phyloP scores from a whole-genome alignment of 2,797 vertebrate genomes.

The Ispidina lecontei region DNA sequence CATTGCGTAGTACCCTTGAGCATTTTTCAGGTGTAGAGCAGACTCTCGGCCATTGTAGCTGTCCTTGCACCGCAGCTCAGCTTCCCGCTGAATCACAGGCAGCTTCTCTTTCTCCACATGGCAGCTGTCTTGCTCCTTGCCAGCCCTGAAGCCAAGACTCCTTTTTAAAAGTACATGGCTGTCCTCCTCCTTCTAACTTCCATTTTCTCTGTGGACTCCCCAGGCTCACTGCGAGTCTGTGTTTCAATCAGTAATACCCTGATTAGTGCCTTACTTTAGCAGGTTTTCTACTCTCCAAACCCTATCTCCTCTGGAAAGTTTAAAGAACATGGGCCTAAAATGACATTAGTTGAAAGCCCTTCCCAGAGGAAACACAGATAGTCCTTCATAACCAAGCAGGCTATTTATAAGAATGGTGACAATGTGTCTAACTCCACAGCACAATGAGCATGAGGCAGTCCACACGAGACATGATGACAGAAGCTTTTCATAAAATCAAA shows the following conservation, averaged over 20 bases:
- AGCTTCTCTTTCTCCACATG: background rate
- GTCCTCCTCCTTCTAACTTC: background rate
- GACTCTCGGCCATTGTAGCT: background rate
- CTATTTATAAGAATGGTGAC: conserved; percentile 61
- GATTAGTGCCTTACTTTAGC: background rate
- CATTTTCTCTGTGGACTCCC: background rate
- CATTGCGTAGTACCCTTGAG: background rate
- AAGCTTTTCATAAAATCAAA: conserved; percentile 34
- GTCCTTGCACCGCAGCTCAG: background rate
- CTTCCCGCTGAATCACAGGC: background rate
- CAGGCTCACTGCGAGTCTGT: background rate
- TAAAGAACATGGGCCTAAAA: conserved; percentile 16
- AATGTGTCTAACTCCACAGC: conserved; percentile 15
- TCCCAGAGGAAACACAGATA: background rate
- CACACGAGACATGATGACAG: background rate
- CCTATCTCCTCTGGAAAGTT: background rate
- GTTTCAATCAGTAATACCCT: background rate
- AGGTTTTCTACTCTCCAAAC: background rate
- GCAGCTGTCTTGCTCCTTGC: background rate
- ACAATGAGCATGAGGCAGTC: conserved; percentile 33
- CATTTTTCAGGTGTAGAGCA: background rate
- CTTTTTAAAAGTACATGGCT: background rate
- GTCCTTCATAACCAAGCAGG: conserved; percentile 33
- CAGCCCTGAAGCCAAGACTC: background rate
- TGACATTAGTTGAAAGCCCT: conserved; percentile 8